A percentile compares a stretch with the other conserved stretches of the same genome.
phyloP scores from a whole-genome alignment of 2,113 vertebrate species.

The Tretioscincus oriximinensis region DNA sequence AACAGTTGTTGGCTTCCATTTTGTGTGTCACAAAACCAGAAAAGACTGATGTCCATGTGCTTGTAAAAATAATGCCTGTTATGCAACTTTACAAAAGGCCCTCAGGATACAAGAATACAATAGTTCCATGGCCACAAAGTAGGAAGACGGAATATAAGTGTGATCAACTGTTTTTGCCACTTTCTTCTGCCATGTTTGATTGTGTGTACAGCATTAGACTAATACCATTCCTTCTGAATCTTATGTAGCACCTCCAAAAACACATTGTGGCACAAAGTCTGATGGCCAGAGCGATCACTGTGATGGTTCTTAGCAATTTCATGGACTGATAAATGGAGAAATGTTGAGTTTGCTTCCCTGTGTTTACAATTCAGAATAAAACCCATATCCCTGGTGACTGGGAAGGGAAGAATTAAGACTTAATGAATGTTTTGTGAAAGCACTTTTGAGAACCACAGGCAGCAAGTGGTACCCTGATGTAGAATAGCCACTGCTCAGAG shows the following conservation, averaged over 20 bases:
- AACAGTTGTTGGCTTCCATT: background rate
- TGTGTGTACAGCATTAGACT: background rate
- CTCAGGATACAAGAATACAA: conserved; percentile 25
- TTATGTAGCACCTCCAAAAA: background rate
- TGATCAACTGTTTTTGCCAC: background rate
- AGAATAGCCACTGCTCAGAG: conserved; percentile 2
- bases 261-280: background rate
- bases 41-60: background rate
- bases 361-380: conserved; percentile 8
- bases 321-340: background rate
- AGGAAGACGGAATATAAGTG: background rate
- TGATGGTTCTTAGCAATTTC: background rate
- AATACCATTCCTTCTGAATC: fast-evolving
- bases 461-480: conserved; percentile 17
- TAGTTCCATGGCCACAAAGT: background rate
- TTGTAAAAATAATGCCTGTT: background rate
- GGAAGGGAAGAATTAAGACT: conserved; percentile 10
- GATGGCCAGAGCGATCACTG: background rate
- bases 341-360: background rate
- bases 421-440: background rate
- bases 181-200: conserved; percentile 3
- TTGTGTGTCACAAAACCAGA: background rate
- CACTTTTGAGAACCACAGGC: background rate
- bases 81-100: conserved; percentile 21
- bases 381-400: background rate